These are phyloP conservation scores for Drosophila stalkeri DNA, from an alignment of 2,888 invertebrate genomes.

Conservation along the genomic window DNA sequence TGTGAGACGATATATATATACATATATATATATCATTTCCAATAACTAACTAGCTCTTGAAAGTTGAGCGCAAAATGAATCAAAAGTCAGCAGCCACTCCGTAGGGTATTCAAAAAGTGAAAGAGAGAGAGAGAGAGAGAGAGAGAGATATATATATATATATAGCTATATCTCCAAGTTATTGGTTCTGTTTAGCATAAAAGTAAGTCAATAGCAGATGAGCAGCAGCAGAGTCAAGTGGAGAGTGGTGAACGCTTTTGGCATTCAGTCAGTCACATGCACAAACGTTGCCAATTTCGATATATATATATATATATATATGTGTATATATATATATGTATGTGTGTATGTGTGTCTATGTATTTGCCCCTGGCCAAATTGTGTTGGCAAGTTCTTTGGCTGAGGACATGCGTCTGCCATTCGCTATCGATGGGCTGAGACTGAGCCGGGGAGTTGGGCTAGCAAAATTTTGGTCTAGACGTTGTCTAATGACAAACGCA, in stretches of 20 bases:
- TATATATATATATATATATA: slow-evolving; percentile 19
- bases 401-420: slow-evolving; percentile 37
- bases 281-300: slow-evolving; percentile 70
- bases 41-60: background rate
- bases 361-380: slow-evolving; percentile 62
- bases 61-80: background rate
- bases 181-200: slow-evolving; percentile 44
- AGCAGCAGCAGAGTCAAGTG: background rate
- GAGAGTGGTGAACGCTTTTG: slow-evolving; percentile 26
- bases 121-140: too few species aligned
- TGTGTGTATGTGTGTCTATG: too few species aligned
- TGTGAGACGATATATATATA: background rate
- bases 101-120: slow-evolving; percentile 13
- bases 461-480: slow-evolving; percentile 68
- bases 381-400: slow-evolving; percentile 52
- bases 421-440: slow-evolving; percentile 59
- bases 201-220: slow-evolving; percentile 46
- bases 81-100: background rate
- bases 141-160: background rate
- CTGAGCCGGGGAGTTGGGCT: background rate
- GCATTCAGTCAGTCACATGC: slow-evolving; percentile 54
- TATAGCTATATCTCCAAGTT: slow-evolving; percentile 10
- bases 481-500: slow-evolving; percentile 75
- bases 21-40: background rate
- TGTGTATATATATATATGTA: too few species aligned